phyloP scores from a whole-genome alignment of 2,113 vertebrate genomes.

The Setophaga coronata region DNA sequence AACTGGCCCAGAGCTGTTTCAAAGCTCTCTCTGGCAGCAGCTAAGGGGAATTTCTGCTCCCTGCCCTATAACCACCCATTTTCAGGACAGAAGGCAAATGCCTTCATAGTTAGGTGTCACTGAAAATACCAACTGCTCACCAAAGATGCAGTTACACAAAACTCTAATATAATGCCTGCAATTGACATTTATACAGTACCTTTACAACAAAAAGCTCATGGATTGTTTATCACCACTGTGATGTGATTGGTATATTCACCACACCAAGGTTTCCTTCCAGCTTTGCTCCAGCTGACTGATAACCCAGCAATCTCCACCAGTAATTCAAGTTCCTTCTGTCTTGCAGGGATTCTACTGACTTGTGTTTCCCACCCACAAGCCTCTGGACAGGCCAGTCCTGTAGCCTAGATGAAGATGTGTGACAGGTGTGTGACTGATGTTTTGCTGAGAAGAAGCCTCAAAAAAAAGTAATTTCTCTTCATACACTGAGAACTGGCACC shows the following conservation, averaged over 20 bases:
- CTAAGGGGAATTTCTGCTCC: not conserved
- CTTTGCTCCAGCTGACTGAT: not conserved
- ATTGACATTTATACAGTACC: not conserved
- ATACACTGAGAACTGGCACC: not conserved
- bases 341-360: not conserved
- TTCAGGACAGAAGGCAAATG: not conserved
- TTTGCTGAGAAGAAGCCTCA: not conserved
- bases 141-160: not conserved
- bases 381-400: not conserved
- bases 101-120: not conserved
- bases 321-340: not conserved
- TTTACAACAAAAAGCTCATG: not conserved
- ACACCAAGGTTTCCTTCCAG: not conserved
- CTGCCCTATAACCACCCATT: not conserved
- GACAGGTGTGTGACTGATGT: not conserved
- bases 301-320: not conserved
- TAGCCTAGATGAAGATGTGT: not conserved
- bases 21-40: not conserved
- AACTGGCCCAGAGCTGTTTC: not conserved
- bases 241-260: not conserved
- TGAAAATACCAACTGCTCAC: not conserved
- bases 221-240: not conserved
- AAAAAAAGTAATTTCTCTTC: not conserved
- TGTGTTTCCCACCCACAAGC: not conserved
- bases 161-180: not conserved